These are phyloP conservation scores for Antrozous pallidus DNA, from an alignment of 2,797 vertebrate species.

Conservation along the genomic window DNA sequence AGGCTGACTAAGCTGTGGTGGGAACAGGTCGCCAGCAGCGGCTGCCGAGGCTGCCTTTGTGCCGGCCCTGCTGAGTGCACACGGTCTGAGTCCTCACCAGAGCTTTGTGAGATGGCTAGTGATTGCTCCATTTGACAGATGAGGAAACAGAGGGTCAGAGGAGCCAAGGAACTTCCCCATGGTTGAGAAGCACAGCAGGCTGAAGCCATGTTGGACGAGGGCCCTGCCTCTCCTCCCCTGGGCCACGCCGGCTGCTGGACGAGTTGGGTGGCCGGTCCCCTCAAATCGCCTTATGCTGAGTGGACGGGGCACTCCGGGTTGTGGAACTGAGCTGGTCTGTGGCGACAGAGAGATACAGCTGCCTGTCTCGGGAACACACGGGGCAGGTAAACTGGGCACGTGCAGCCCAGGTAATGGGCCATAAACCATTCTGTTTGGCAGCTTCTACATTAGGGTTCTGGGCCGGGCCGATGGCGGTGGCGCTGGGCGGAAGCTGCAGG, in stretches of 20 bases:
- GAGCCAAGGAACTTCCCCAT: background rate
- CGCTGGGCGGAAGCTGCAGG: fast-evolving
- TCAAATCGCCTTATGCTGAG: background rate
- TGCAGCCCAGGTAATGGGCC: background rate
- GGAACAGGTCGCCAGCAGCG: fast-evolving
- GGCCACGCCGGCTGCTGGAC: background rate
- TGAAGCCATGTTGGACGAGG: fast-evolving
- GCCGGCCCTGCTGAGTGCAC: fast-evolving
- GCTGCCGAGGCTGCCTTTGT: too few species aligned
- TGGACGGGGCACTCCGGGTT: background rate
- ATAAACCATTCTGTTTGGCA: background rate
- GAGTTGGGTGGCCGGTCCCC: background rate
- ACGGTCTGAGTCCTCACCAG: fast-evolving
- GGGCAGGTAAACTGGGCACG: background rate
- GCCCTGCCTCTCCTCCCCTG: background rate
- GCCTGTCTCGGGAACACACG: background rate
- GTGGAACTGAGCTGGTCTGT: background rate
- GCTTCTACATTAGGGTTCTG: background rate
- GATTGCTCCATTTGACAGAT: background rate
- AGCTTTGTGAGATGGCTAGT: background rate
- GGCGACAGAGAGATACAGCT: background rate
- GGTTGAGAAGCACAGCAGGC: fast-evolving
- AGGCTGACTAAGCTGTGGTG: fast-evolving
- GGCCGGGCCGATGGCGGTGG: background rate
- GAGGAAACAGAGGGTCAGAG: background rate